phyloP scores from a whole-genome alignment of 2,888 invertebrate species.

The Sisyra terminalis region DNA sequence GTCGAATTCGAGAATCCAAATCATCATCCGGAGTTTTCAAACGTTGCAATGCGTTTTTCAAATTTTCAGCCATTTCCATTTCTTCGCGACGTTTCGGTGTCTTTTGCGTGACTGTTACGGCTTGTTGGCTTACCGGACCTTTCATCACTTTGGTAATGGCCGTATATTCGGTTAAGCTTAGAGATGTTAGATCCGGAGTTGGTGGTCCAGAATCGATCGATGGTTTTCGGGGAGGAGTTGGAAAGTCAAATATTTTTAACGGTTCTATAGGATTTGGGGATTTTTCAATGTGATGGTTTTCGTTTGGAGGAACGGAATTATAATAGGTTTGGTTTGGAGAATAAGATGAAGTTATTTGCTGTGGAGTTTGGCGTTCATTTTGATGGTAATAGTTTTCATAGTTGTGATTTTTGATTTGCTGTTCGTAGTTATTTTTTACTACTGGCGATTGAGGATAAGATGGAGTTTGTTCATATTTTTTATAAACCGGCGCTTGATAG shows the following conservation, averaged over 20 bases:
- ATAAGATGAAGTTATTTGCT: too few species aligned
- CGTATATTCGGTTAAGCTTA: slow-evolving; percentile 35
- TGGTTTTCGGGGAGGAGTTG: slow-evolving; percentile 11
- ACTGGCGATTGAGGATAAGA: background rate
- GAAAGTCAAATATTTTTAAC: slow-evolving; percentile 13
- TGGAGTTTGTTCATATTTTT: background rate
- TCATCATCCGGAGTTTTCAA: slow-evolving; percentile 9
- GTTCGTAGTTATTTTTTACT: too few species aligned
- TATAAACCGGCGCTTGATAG: background rate
- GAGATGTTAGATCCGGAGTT: slow-evolving; percentile 17
- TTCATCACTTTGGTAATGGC: slow-evolving; percentile 58
- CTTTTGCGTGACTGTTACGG: slow-evolving; percentile 38
- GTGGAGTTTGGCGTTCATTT: too few species aligned
- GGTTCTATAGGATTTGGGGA: slow-evolving; percentile 6
- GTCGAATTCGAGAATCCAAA: background rate
- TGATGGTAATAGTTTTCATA: too few species aligned
- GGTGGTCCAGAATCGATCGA: slow-evolving; percentile 15
- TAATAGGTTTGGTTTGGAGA: background rate
- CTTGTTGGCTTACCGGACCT: slow-evolving; percentile 55
- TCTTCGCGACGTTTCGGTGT: slow-evolving; percentile 38
- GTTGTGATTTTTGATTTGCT: too few species aligned
- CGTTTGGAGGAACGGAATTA: background rate
- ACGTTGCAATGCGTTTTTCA: slow-evolving; percentile 39
- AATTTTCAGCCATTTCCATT: slow-evolving; percentile 31
- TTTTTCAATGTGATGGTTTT: background rate